phyloP scores from a whole-genome alignment of 2,797 vertebrate species.

The Furcifer pardalis region DNA sequence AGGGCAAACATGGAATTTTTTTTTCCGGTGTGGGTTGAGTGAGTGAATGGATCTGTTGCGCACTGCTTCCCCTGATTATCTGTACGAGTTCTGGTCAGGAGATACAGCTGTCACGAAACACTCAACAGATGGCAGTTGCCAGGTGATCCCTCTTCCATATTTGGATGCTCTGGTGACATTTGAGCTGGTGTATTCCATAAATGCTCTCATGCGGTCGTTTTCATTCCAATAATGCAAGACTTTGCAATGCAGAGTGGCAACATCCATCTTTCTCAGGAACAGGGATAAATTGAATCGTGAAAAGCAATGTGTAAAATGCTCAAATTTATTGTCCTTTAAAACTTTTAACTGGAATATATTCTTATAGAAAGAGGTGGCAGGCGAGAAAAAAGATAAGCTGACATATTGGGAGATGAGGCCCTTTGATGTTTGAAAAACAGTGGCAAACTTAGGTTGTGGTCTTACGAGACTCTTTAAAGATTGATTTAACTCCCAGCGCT shows the following conservation, averaged over 20 bases:
- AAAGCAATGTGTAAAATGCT: conserved; percentile 67
- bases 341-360: conserved; percentile 65
- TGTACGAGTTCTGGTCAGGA: conserved; percentile 67
- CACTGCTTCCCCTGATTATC: conserved; percentile 69
- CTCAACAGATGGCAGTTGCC: conserved; percentile 77
- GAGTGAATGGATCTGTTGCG: conserved; percentile 35
- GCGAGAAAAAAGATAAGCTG: conserved; percentile 61
- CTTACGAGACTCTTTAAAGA: conserved; percentile 70
- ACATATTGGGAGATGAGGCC: conserved; percentile 64
- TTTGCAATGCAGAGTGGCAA: conserved; percentile 67
- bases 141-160: conserved; percentile 70
- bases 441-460: conserved; percentile 68
- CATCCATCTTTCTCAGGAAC: conserved; percentile 70
- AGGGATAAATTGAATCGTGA: conserved; percentile 72
- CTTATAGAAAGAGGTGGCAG: conserved; percentile 50
- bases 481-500: conserved; percentile 65
- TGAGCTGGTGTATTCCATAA: conserved; percentile 69
- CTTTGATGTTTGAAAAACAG: conserved; percentile 63
- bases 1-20: conserved; percentile 58
- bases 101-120: conserved; percentile 80
- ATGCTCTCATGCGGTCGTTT: conserved; percentile 69
- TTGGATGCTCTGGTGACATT: conserved; percentile 70
- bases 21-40: neutral
- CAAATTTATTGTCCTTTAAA: conserved; percentile 72
- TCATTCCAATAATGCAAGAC: conserved; percentile 61